Conservation (phyloP, 1,140 invertebrate genomes). For the Diuraphis noxia region DNA sequence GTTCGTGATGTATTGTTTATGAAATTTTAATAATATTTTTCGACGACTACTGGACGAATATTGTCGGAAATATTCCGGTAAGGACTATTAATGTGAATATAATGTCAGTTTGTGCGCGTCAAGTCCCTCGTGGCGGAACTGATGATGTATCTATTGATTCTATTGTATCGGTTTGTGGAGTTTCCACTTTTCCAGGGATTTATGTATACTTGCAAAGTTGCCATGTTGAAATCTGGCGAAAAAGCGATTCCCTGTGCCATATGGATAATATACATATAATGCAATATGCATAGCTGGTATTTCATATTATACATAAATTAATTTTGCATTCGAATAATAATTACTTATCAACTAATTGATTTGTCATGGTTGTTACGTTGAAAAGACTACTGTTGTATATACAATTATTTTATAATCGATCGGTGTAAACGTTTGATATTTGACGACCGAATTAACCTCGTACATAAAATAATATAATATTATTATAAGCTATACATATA, state of each 20-base stretch:
- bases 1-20: neutral
- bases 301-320: neutral
- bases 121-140: neutral
- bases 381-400: neutral
- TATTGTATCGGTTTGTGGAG: neutral
- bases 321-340: neutral
- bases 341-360: neutral
- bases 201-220: neutral
- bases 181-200: no score
- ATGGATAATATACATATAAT: neutral
- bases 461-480: neutral
- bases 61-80: neutral
- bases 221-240: neutral
- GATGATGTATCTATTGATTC: neutral
- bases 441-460: neutral
- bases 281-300: neutral
- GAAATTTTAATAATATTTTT: neutral
- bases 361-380: neutral
- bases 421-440: slow-evolving; percentile 33
- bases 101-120: neutral
- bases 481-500: neutral
- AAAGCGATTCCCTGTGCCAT: neutral
- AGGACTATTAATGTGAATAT: neutral
- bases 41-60: neutral
- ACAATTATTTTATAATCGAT: neutral